Evolutionary conservation across 2,888 invertebrate species (phyloP), one percentile per base, ranked within the genome.

Genomic region (Ornithoptera alexandrae): DNA sequence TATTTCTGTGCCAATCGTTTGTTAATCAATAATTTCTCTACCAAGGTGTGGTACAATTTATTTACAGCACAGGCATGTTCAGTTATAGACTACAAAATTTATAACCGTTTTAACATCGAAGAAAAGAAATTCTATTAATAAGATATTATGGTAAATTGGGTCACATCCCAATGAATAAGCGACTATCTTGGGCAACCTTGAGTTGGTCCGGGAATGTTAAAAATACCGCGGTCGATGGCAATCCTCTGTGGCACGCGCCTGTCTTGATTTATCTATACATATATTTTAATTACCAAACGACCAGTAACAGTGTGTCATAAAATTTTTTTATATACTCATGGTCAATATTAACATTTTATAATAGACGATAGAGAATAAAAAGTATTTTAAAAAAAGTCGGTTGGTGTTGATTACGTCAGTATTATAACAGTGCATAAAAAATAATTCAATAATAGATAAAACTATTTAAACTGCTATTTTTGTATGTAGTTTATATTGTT

Each of bases 151-250:
- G 82, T 83, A 86, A 92, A 91, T 91, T 91, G 88, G 92, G 92
- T 92, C 92, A 92, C 91, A 90, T 88, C 85, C 85, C 81, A 84
- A 89, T 89, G 90, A 88, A 91, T 91, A 90, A 89, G 84, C 86
- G 84, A 82, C 85, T 87, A 87, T 91, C 89, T 90, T 84, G 83
- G 86, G 82, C 89, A 91, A 91, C 92, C 92, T 92, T 92, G 92
- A 87, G 87, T 84, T 89, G 90, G 86, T 88, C 90, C 86, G 92
- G 89, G 92, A 91, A 92, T 92, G 92, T 92, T 92, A 92, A 91
- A 92, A 92, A 92, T 92, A 92, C 90, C 83, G 86, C 84, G 83
- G 80, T 80, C 78, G 80, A 79, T 68, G 78, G 78, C 84, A 79
- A 80, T 81, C 84, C 80, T 67, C 56, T 81, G 83, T 81, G 79